These are phyloP conservation scores for Euura saliciscinereae DNA, from an alignment of 1,140 invertebrate genomes.

Conservation along the genomic window DNA sequence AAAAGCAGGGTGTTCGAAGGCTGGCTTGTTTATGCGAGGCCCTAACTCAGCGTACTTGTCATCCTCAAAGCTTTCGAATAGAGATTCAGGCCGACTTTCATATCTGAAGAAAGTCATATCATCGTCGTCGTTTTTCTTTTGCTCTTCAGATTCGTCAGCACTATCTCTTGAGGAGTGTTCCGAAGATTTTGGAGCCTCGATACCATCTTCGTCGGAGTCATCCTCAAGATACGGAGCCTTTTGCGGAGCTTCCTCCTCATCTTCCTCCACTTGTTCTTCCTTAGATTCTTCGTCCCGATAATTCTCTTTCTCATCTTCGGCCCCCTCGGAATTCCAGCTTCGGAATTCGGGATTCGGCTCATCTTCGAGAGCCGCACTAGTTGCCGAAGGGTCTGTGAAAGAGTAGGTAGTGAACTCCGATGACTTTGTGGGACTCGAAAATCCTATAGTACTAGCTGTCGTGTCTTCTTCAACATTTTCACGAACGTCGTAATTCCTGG, in stretches of 20 bases:
- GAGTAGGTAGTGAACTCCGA: slow-evolving; percentile 24
- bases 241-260: slow-evolving; percentile 14
- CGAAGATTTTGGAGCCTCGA: not conserved
- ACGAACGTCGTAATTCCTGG: slow-evolving; percentile 21
- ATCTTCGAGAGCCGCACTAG: slow-evolving; percentile 25
- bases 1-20: slow-evolving; percentile 49
- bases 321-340: not conserved
- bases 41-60: slow-evolving; percentile 44
- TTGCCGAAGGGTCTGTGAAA: slow-evolving; percentile 32
- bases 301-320: slow-evolving; percentile 21
- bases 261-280: slow-evolving; percentile 2
- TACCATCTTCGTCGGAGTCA: not conserved
- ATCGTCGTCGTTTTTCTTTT: slow-evolving; percentile 8
- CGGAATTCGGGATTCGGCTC: not conserved
- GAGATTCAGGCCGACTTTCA: slow-evolving; percentile 41
- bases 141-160: not conserved
- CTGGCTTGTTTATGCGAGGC: slow-evolving; percentile 47
- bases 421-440: not conserved
- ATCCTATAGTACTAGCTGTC: not conserved
- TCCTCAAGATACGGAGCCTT: not conserved
- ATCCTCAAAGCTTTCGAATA: slow-evolving; percentile 46
- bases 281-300: not conserved
- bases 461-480: slow-evolving; percentile 28
- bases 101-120: slow-evolving; percentile 31
- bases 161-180: slow-evolving; percentile 9